Evolutionary conservation across 1,140 invertebrate species (phyloP), one percentile per base, ranked within the genome.

Genomic region (Phocides pigmalion): DNA sequence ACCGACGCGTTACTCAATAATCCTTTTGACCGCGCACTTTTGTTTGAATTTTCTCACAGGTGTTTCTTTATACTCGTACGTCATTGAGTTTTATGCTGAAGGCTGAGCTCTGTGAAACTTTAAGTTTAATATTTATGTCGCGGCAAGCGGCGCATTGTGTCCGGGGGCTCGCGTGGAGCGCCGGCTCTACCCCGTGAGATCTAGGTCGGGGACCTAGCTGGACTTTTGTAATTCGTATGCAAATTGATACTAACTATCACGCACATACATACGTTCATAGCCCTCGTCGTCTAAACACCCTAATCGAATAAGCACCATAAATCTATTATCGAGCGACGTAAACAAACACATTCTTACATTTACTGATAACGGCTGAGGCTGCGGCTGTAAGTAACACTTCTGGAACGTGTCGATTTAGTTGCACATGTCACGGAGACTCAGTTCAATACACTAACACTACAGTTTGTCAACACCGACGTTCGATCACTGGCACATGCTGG

Each of bases 41-140:
- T 89, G 84, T 87, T 82, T 82, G 74, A 62, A 78, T 83, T 74
- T 89, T 90, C 88, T 82, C 88, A 90, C 87, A 90, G 79, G 77
- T 89, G 85, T 89, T 88, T 86, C 79, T 79, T 54, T 76, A 74
- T 70, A 70, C 54, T 66, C 66, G 51, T 58, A 69, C 79, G 88
- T 86, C 85, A 88, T 82, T 85, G 85, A 81, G 66, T 81, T 74
- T 81, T 71, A 72, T 73, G 72, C 70, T 70, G 84, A 88, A 88
- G 82, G 81, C 81, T 76, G 70, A 68, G 69, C 72, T 75, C 70
- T 85, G 84, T 76, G 84, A 87, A 83, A 83, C 74, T 78, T 72
- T 74, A 62, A 72, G 35, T 71, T 73, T 80, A 79, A 81, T 82
- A 84, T 79, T 77, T 75, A 64, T 89, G 81, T 87, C 83, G 76